Conservation (phyloP, 2,113 vertebrate genomes). For the Raphicerus campestris region DNA sequence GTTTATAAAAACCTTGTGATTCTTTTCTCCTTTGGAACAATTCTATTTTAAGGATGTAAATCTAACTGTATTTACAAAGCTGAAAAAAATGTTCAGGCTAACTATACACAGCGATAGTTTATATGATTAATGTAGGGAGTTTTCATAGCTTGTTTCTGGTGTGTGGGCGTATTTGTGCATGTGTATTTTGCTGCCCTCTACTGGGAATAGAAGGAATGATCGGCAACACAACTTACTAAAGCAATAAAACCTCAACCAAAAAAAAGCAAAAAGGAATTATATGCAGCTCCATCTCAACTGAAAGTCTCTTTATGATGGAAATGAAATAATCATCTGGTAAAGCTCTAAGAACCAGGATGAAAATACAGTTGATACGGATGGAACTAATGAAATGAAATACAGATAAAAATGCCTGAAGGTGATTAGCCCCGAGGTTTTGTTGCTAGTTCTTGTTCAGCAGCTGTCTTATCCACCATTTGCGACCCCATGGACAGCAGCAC, state of each 20-base stretch:
- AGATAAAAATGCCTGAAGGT: neutral
- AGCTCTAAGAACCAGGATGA: neutral
- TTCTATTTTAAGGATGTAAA: neutral
- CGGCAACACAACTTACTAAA: neutral
- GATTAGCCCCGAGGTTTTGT: neutral
- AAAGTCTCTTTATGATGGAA: neutral
- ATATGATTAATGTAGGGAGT: neutral
- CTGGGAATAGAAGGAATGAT: slow-evolving; percentile 27
- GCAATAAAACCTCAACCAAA: neutral
- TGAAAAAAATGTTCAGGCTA: neutral
- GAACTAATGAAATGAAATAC: neutral
- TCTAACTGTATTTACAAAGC: neutral
- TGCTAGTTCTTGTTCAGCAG: neutral
- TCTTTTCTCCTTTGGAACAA: neutral
- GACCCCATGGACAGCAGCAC: neutral
- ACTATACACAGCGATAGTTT: neutral
- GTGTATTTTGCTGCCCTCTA: slow-evolving; percentile 61
- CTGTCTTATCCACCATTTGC: neutral
- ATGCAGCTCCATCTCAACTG: neutral
- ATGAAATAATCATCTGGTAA: neutral
- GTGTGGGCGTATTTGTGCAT: rapidly evolving
- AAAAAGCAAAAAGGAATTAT: neutral
- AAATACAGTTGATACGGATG: neutral
- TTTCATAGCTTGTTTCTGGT: neutral
- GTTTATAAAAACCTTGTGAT: neutral